Conservation (phyloP, 2,797 vertebrate species). For the Pipistrellus kuhlii region DNA sequence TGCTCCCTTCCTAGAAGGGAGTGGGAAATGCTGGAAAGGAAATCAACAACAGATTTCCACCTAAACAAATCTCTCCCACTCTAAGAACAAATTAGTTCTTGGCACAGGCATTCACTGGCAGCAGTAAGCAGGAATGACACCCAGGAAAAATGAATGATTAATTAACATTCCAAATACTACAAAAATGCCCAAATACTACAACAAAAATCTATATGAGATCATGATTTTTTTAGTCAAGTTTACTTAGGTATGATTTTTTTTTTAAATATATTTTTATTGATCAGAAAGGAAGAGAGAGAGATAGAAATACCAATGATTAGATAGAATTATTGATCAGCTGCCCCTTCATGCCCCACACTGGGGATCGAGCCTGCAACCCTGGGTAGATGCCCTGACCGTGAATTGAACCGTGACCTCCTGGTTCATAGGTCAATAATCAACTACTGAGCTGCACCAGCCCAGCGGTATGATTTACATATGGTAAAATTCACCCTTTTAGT, state of each 20-base stretch:
- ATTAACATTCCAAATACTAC: background rate
- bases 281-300: no score
- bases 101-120: background rate
- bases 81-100: background rate
- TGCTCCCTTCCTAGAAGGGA: background rate
- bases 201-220: background rate
- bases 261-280: no score
- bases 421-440: no score
- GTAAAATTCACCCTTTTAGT: constrained; percentile 19
- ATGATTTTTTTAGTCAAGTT: background rate
- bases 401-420: no score
- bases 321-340: no score
- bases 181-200: constrained; percentile 1
- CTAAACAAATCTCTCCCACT: constrained; percentile 25
- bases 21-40: background rate
- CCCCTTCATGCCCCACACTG: no score
- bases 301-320: no score
- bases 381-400: no score
- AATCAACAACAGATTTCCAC: background rate
- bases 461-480: background rate
- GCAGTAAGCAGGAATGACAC: background rate
- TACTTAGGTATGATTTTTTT: background rate
- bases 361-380: no score
- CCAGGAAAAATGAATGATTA: constrained; percentile 1
- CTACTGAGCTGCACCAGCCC: no score